phyloP scores from a whole-genome alignment of 2,888 invertebrate genomes.

The Habrosyne pyritoides region DNA sequence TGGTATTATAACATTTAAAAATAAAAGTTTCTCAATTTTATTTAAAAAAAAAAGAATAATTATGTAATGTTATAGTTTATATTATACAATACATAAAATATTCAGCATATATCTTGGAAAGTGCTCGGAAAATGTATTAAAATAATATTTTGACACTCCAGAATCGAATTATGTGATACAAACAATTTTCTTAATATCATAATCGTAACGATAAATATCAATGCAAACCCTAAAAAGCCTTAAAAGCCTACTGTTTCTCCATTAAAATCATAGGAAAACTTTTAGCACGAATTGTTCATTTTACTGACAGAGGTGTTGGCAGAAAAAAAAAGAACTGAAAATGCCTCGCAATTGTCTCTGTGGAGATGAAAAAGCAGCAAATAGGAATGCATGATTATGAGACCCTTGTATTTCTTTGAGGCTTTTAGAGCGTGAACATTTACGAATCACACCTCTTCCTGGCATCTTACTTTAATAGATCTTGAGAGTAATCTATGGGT shows the following conservation, averaged over 20 bases:
- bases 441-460: constrained; percentile 11
- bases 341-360: not conserved
- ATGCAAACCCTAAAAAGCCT: not conserved
- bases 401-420: constrained; percentile 27
- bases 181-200: no score
- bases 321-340: not conserved
- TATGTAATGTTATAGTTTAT: no score
- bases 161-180: no score
- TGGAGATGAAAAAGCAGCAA: constrained; percentile 9
- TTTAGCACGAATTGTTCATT: not conserved
- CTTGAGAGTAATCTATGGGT: not conserved
- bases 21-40: no score
- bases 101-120: no score
- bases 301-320: not conserved
- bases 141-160: no score
- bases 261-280: not conserved
- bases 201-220: not conserved
- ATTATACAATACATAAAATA: no score
- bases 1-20: no score
- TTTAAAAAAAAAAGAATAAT: no score
- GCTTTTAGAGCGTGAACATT: constrained; percentile 37
- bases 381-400: constrained; percentile 25
- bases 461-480: not conserved
- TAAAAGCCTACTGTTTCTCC: not conserved
- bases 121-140: no score